These are phyloP conservation scores for Eudyptes chrysolophus DNA, from an alignment of 2,113 vertebrate genomes.

Conservation along the genomic window DNA sequence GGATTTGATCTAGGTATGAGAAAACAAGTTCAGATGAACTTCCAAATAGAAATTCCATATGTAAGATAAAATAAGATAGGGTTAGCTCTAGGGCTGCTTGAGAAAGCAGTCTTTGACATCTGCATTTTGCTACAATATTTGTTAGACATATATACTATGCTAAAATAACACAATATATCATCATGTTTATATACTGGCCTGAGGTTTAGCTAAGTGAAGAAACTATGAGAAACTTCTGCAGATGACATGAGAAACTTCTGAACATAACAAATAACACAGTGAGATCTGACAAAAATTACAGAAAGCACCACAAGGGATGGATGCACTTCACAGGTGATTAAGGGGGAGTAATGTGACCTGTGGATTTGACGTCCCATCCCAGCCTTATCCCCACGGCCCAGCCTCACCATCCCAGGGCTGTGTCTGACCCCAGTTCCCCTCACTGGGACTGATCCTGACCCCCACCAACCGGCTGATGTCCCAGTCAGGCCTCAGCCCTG, in stretches of 20 bases:
- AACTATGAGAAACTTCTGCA: not conserved
- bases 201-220: not conserved
- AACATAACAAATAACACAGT: not conserved
- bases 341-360: not conserved
- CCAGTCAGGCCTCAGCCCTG: not conserved
- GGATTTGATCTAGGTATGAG: not conserved
- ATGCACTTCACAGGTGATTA: not conserved
- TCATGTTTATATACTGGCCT: not conserved
- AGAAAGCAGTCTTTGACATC: not conserved
- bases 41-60: not conserved
- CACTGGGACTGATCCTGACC: not conserved
- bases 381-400: not conserved
- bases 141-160: not conserved
- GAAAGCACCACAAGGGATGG: not conserved
- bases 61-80: not conserved
- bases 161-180: not conserved
- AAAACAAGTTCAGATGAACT: not conserved
- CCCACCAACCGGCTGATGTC: not conserved
- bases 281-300: not conserved
- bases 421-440: not conserved
- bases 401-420: not conserved
- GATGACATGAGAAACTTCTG: not conserved
- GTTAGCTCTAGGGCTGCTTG: not conserved
- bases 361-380: not conserved
- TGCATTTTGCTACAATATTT: not conserved